phyloP scores from a whole-genome alignment of 2,797 vertebrate species.

The Heliangelus exortis region DNA sequence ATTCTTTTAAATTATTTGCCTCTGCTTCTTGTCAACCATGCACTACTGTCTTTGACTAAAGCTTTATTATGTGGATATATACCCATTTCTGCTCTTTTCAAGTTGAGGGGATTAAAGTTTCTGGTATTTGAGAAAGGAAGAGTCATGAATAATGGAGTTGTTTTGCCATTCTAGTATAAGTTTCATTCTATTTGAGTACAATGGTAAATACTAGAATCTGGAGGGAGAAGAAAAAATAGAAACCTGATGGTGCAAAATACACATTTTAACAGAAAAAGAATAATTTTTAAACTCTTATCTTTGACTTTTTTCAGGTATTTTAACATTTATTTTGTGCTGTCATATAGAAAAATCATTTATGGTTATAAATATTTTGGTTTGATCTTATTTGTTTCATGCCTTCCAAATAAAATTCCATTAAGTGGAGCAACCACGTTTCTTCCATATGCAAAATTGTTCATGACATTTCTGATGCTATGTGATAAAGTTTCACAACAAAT shows the following conservation, averaged over 20 bases:
- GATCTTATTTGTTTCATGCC: not conserved
- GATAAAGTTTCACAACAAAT: not conserved
- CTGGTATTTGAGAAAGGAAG: not conserved
- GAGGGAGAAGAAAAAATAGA: not conserved
- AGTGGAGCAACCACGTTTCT: not conserved
- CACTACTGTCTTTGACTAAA: not conserved
- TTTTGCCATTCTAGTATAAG: not conserved
- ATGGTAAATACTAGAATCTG: not conserved
- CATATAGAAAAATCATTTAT: conserved; percentile 52
- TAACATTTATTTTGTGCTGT: conserved; percentile 3
- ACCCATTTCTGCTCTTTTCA: not conserved
- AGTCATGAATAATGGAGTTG: not conserved
- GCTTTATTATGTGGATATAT: not conserved
- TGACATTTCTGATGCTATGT: not conserved
- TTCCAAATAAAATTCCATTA: conserved; percentile 28
- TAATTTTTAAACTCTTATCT: not conserved
- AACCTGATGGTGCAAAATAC: not conserved
- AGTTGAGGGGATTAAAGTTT: not conserved
- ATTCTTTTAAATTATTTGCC: not conserved
- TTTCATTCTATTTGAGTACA: not conserved
- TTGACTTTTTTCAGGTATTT: conserved; percentile 34
- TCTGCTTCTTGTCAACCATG: not conserved
- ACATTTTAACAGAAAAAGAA: not conserved
- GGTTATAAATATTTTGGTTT: conserved; percentile 36
- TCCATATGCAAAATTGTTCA: not conserved